Evolutionary conservation across 2,113 vertebrate species (phyloP).

Genomic region (Phainopepla nitens): DNA sequence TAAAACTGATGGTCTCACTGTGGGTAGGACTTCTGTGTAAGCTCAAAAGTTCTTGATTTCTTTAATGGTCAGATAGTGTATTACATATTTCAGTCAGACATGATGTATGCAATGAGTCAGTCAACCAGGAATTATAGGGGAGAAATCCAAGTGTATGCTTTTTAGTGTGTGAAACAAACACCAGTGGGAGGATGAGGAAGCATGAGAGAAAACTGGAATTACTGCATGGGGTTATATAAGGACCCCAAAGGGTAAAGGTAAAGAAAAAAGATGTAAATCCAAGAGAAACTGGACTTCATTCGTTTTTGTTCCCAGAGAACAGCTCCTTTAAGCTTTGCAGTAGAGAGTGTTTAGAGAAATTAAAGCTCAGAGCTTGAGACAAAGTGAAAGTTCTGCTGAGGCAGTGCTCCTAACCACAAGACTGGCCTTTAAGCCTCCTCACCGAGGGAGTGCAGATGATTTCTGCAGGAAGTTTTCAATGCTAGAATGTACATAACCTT

Average conservation of each 20-base stretch:
- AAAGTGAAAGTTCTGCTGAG: neutral
- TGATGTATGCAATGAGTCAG: neutral
- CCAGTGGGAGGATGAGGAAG: neutral
- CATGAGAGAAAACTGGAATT: neutral
- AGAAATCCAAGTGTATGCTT: neutral
- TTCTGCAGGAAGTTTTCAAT: neutral
- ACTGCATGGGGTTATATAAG: neutral
- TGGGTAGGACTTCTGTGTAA: neutral
- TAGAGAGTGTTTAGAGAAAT: neutral
- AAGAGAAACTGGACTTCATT: neutral
- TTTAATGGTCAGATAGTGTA: neutral
- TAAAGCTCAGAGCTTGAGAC: neutral
- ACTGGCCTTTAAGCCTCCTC: neutral
- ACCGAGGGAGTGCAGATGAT: neutral
- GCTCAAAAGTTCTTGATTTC: neutral
- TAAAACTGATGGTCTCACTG: neutral
- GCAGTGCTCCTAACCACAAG: neutral
- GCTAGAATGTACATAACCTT: neutral
- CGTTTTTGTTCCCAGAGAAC: neutral
- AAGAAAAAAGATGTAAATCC: neutral
- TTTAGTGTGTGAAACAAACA: neutral
- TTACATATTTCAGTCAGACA: neutral
- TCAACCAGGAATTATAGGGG: neutral
- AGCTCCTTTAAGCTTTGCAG: neutral
- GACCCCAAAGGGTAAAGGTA: neutral